Conservation (phyloP, 2,888 invertebrate genomes). For the Pteria penguin region DNA sequence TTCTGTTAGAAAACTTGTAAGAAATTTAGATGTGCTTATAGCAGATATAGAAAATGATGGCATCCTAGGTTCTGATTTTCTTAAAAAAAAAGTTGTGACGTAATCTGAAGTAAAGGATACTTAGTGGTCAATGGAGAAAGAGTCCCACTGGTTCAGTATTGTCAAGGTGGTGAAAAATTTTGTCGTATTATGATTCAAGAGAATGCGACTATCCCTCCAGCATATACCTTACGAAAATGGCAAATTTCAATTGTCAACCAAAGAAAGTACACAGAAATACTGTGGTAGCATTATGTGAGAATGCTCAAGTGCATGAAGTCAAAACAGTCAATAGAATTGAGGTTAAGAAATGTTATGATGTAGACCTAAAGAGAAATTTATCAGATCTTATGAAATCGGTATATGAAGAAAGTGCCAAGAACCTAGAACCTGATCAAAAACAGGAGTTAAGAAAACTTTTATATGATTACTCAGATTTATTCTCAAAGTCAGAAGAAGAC, state of each 20-base stretch:
- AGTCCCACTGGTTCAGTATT: constrained; percentile 13
- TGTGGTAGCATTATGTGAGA: too few species aligned
- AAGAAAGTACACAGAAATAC: too few species aligned
- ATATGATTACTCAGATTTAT: too few species aligned
- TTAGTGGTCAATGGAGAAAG: constrained; percentile 4
- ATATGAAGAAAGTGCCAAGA: background rate
- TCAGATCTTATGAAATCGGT: background rate
- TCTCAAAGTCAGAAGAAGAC: constrained; percentile 1
- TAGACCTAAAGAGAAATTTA: background rate
- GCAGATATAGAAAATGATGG: constrained; percentile 31
- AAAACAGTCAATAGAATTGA: background rate
- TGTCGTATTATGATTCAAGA: constrained; percentile 11
- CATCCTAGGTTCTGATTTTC: constrained; percentile 22
- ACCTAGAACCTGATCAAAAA: background rate
- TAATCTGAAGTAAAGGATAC: background rate
- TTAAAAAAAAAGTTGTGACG: constrained; percentile 2
- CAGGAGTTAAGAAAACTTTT: too few species aligned
- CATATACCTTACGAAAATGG: too few species aligned
- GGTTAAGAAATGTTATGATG: background rate
- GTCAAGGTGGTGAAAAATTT: background rate
- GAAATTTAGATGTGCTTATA: constrained; percentile 11
- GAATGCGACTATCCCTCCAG: background rate
- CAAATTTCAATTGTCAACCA: too few species aligned
- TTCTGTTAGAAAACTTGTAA: background rate
- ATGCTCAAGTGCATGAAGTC: too few species aligned